phyloP scores from a whole-genome alignment of 2,113 vertebrate species.

The Rhinichthys klamathensis region DNA sequence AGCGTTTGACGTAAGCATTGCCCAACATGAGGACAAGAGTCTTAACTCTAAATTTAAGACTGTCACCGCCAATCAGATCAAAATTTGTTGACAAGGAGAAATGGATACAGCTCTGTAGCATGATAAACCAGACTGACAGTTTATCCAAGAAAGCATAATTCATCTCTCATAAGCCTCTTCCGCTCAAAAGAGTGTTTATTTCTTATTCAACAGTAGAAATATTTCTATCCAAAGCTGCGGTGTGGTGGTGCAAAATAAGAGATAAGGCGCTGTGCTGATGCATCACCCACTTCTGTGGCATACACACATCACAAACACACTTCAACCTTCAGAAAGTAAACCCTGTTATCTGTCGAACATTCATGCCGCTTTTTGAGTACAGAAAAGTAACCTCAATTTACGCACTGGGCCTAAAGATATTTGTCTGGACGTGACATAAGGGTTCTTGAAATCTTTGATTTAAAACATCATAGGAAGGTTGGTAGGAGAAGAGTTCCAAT shows the following conservation, averaged over 20 bases:
- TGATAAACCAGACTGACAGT: slow-evolving; percentile 49
- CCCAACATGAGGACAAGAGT: slow-evolving; percentile 14
- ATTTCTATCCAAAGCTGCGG: slow-evolving; percentile 20
- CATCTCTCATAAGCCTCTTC: slow-evolving; percentile 29
- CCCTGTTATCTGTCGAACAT: slow-evolving; percentile 17
- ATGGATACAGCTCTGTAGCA: slow-evolving; percentile 38
- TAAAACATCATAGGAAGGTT: slow-evolving; percentile 33
- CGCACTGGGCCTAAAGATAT: slow-evolving; percentile 3
- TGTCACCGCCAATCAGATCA: slow-evolving; percentile 44
- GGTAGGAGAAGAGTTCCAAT: slow-evolving; percentile 23
- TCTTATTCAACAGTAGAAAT: slow-evolving; percentile 36
- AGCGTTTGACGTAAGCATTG: slow-evolving; percentile 9
- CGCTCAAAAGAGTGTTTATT: slow-evolving; percentile 44
- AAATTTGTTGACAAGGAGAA: slow-evolving; percentile 51
- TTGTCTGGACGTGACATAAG: slow-evolving; percentile 14
- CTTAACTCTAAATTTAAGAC: slow-evolving; percentile 47
- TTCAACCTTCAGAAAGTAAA: slow-evolving; percentile 26
- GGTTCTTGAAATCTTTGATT: slow-evolving; percentile 42
- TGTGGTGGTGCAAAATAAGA: slow-evolving; percentile 35
- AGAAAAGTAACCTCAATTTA: slow-evolving; percentile 15
- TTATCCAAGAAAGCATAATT: slow-evolving; percentile 29
- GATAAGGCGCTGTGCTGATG: slow-evolving; percentile 50
- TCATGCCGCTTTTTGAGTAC: slow-evolving; percentile 21
- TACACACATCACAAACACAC: slow-evolving; percentile 42
- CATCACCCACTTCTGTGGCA: slow-evolving; percentile 27